A percentile compares a stretch with the other conserved stretches of the same genome.
These are phyloP conservation scores for Zhengitettix transpicula DNA, from an alignment of 2,888 invertebrate genomes.

Conservation along the genomic window DNA sequence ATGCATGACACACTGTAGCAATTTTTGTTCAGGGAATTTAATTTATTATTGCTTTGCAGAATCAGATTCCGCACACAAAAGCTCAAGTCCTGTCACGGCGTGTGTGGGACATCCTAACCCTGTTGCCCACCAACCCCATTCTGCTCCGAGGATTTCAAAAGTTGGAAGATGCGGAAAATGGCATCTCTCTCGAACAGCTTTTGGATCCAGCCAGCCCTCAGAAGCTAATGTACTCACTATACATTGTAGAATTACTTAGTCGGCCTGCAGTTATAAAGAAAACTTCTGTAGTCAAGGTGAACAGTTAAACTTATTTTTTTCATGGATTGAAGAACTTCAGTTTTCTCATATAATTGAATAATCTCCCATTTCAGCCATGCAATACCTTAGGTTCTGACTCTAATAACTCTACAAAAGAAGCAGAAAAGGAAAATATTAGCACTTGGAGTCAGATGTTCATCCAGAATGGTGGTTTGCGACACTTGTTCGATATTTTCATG, in stretches of 20 bases:
- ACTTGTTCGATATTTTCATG: constrained; percentile 83
- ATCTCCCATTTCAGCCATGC: no score
- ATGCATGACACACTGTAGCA: not conserved
- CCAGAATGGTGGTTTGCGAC: constrained; percentile 69
- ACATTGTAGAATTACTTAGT: constrained; percentile 68
- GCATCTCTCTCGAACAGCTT: constrained; percentile 47
- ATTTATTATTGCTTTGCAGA: constrained; percentile 25
- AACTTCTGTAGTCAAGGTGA: no score
- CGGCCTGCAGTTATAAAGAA: constrained; percentile 13
- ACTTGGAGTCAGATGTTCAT: constrained; percentile 67
- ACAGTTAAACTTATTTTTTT: no score
- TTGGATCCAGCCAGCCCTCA: constrained; percentile 81
- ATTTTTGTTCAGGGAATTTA: not conserved
- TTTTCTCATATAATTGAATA: no score
- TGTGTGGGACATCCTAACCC: constrained; percentile 87
- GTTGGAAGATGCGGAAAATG: constrained; percentile 33
- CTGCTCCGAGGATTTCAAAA: constrained; percentile 71
- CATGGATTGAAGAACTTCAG: no score
- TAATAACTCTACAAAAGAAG: not conserved
- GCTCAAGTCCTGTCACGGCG: constrained; percentile 77
- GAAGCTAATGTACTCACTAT: constrained; percentile 86
- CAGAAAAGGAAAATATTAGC: constrained; percentile 24
- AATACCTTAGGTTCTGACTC: no score
- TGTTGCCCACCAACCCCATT: constrained; percentile 78
- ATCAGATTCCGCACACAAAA: constrained; percentile 61